A percentile compares a stretch with the other conserved stretches of the same genome.
phyloP scores from a whole-genome alignment of 2,888 invertebrate species.

The Allacma fusca region DNA sequence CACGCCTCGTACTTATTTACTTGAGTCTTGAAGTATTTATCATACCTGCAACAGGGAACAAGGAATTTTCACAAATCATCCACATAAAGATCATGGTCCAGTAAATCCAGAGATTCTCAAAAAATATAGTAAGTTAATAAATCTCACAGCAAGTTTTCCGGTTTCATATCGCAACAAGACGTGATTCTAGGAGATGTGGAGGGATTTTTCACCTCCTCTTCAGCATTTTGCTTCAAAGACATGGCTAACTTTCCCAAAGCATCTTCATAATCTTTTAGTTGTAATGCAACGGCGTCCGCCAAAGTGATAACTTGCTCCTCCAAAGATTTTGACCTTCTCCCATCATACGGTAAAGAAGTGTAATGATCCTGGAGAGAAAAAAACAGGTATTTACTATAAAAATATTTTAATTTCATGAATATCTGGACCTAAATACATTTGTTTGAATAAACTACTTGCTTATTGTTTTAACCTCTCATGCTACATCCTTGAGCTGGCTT shows the following conservation, averaged over 20 bases:
- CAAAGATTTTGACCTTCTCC: conserved; percentile 35
- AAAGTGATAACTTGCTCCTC: conserved; percentile 40
- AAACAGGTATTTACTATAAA: background rate
- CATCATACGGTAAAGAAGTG: conserved; percentile 39
- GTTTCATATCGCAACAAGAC: conserved; percentile 47
- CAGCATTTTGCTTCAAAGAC: conserved; percentile 38
- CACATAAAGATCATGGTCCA: too few relatives aligned
- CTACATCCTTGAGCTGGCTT: too few relatives aligned
- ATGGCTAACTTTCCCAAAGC: conserved; percentile 46
- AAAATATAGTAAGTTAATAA: background rate
- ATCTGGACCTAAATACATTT: too few relatives aligned
- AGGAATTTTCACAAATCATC: too few relatives aligned
- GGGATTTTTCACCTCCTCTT: conserved; percentile 24
- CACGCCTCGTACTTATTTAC: conserved; percentile 44
- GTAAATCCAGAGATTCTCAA: too few relatives aligned
- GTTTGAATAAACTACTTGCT: too few relatives aligned
- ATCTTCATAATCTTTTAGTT: conserved; percentile 46
- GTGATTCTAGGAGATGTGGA: conserved; percentile 16
- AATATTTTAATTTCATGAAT: too few relatives aligned
- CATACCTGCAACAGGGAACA: conserved; percentile 41
- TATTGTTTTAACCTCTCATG: too few relatives aligned
- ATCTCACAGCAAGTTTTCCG: conserved; percentile 43
- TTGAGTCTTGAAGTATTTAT: conserved; percentile 45
- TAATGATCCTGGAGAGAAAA: conserved; percentile 42
- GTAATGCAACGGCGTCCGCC: conserved; percentile 39